Percentiles rank a stretch among this genome's conserved stretches.
These are phyloP conservation scores for Scaptomyza caliginosa DNA, from an alignment of 2,888 invertebrate genomes.

Conservation along the genomic window DNA sequence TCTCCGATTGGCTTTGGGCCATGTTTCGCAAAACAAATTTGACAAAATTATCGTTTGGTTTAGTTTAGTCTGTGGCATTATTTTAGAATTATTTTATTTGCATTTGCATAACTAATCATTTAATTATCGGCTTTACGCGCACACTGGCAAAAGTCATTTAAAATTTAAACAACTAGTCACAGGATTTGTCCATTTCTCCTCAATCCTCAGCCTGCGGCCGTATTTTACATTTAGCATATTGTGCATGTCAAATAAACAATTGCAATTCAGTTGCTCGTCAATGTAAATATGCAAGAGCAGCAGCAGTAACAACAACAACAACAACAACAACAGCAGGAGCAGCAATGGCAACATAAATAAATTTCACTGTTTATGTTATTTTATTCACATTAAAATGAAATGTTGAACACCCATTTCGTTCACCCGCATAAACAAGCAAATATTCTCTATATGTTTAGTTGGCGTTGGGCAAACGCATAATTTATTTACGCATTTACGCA, in stretches of 20 bases:
- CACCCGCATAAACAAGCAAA: conserved; percentile 20
- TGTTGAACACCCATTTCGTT: conserved; percentile 4
- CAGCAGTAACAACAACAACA: conserved; percentile 5
- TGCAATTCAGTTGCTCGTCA: conserved; percentile 61
- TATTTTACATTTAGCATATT: background rate
- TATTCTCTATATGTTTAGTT: conserved; percentile 27
- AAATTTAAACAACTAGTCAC: conserved; percentile 55
- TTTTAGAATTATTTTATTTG: conserved; percentile 37
- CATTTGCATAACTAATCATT: conserved; percentile 75
- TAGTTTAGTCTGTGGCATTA: conserved; percentile 10
- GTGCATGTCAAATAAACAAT: conserved; percentile 49
- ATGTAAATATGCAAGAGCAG: conserved; percentile 37
- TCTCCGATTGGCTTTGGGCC: background rate
- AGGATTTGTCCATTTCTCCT: conserved; percentile 4
- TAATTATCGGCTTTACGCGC: conserved; percentile 63
- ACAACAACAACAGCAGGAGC: conserved; percentile 8
- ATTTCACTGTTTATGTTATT: conserved; percentile 40
- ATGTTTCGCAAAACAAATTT: conserved; percentile 1
- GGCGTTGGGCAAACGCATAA: conserved; percentile 16
- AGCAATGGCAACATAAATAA: conserved; percentile 41
- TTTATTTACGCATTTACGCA: conserved; percentile 30
- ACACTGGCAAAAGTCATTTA: conserved; percentile 59
- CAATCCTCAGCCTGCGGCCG: background rate
- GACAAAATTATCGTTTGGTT: conserved; percentile 8
- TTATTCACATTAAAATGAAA: conserved; percentile 46